These are phyloP conservation scores for Phytoseiulus persimilis DNA, from an alignment of 2,888 invertebrate species.

Conservation along the genomic window DNA sequence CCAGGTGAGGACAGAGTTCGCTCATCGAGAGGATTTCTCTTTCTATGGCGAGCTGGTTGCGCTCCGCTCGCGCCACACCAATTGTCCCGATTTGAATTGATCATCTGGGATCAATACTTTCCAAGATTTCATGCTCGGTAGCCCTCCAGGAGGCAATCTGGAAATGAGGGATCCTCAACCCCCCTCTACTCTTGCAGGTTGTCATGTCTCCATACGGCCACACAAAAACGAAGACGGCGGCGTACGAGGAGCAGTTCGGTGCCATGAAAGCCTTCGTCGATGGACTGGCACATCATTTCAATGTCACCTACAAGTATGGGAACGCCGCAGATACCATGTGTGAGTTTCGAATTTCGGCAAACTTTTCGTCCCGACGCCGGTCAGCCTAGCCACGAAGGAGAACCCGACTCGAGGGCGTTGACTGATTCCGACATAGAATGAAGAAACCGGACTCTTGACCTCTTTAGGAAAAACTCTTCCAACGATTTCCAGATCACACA, in stretches of 20 bases:
- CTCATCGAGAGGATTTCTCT: neutral
- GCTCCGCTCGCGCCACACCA: too few relatives aligned
- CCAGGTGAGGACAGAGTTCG: neutral
- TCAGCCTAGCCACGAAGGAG: neutral
- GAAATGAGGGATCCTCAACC: too few relatives aligned
- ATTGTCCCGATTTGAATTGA: too few relatives aligned
- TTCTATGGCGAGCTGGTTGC: neutral
- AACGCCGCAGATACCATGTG: constrained; percentile 19
- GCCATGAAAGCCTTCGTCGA: constrained; percentile 23
- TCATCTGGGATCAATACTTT: too few relatives aligned
- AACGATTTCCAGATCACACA: constrained; percentile 19
- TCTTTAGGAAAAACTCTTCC: neutral
- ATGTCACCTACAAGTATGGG: constrained; percentile 10
- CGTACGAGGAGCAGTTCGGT: neutral
- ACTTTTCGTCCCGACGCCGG: neutral
- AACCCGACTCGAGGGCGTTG: neutral
- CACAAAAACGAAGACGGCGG: neutral
- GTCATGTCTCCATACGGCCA: constrained; percentile 34
- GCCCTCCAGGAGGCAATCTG: too few relatives aligned
- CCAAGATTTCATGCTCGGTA: too few relatives aligned
- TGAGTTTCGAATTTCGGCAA: neutral
- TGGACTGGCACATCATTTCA: neutral
- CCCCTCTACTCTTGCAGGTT: neutral
- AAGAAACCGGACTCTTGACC: neutral
- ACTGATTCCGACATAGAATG: neutral